These are phyloP conservation scores for Leptobrachium ailaonicum DNA, from an alignment of 2,113 vertebrate genomes.

Conservation along the genomic window DNA sequence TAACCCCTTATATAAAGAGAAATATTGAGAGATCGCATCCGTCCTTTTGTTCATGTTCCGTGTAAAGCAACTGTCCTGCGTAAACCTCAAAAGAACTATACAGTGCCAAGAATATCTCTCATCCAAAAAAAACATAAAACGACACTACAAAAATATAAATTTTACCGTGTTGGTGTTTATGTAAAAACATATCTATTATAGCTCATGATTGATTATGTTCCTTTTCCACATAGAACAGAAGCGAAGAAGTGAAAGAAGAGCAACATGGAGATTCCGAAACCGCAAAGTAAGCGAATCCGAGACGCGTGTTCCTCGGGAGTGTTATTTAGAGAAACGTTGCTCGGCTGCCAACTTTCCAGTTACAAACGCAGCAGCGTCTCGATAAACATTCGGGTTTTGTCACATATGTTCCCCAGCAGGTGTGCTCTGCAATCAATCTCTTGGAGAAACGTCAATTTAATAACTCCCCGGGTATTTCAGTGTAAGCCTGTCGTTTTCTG, in stretches of 20 bases:
- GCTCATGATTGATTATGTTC: background rate
- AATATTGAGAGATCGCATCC: too few species aligned
- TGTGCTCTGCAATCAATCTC: slow-evolving; percentile 41
- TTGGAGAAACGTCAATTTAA: background rate
- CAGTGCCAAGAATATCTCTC: too few species aligned
- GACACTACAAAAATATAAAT: too few species aligned
- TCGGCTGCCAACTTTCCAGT: slow-evolving; percentile 41
- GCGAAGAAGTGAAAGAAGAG: background rate
- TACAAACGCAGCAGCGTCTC: slow-evolving; percentile 40
- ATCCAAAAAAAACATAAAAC: too few species aligned
- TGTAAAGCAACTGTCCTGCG: too few species aligned
- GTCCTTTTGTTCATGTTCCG: too few species aligned
- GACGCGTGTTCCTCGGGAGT: slow-evolving; percentile 6
- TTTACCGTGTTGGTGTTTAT: too few species aligned
- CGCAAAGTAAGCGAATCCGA: background rate
- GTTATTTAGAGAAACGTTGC: slow-evolving; percentile 47
- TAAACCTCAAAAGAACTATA: too few species aligned
- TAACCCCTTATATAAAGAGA: too few species aligned
- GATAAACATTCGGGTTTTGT: slow-evolving; percentile 48
- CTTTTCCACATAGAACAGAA: background rate
- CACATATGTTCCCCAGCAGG: slow-evolving; percentile 51
- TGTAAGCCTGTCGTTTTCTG: background rate
- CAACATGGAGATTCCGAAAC: background rate
- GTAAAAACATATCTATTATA: too few species aligned
- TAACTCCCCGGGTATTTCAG: background rate